These are phyloP conservation scores for Diglossa cyanea DNA, from an alignment of 2,797 vertebrate species.

Conservation along the genomic window DNA sequence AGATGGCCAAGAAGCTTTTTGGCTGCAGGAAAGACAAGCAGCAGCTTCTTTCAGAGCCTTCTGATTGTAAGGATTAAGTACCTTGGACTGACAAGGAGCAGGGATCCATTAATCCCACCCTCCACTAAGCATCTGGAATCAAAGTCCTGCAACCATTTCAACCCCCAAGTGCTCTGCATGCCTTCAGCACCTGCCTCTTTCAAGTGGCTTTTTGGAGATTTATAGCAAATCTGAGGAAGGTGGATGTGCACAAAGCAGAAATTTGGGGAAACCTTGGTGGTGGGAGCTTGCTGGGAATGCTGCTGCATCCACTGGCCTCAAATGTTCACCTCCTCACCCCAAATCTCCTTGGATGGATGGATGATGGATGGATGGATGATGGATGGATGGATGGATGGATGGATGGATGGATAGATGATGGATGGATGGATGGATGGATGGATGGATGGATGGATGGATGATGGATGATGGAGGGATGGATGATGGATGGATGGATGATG, in stretches of 20 bases:
- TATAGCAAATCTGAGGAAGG: neutral
- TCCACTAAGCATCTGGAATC: neutral
- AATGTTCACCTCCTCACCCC: neutral
- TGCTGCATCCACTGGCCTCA: neutral
- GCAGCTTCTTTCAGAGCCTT: slow-evolving; percentile 29
- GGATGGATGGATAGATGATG: too few species aligned
- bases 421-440: too few species aligned
- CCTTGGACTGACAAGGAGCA: neutral
- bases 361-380: too few species aligned
- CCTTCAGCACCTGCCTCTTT: neutral
- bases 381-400: too few species aligned
- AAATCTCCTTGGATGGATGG: neutral
- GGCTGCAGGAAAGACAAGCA: neutral
- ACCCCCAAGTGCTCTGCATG: neutral
- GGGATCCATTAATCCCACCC: slow-evolving; percentile 7
- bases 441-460: too few species aligned
- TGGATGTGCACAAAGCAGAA: neutral
- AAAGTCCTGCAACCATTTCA: neutral
- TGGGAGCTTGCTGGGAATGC: neutral
- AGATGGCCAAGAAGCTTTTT: slow-evolving; percentile 29
- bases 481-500: too few species aligned
- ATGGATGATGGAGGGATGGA: too few species aligned
- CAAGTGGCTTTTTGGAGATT: neutral
- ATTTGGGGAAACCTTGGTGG: fast-evolving
- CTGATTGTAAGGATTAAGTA: slow-evolving; percentile 7